Conservation (phyloP, 2,797 vertebrate species). For the Merluccius polli region DNA sequence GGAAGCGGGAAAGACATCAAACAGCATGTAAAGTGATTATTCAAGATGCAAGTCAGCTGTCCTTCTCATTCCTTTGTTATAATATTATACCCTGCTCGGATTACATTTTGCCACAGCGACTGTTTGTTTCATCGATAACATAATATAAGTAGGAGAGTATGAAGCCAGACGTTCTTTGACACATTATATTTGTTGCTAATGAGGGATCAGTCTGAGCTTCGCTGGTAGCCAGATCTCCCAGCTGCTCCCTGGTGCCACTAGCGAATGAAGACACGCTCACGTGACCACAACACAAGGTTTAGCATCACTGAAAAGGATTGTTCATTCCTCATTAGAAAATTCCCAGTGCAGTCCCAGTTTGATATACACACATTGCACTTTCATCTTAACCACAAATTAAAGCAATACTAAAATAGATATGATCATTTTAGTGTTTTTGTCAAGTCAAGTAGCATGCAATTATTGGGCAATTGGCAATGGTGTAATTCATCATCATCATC, state of each 20-base stretch:
- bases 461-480: background rate
- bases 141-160: conserved; percentile 35
- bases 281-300: background rate
- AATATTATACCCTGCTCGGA: conserved; percentile 10
- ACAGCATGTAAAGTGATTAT: background rate
- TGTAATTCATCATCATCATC: no score
- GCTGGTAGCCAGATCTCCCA: conserved; percentile 22
- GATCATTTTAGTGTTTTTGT: background rate
- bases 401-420: background rate
- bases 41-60: conserved; percentile 12
- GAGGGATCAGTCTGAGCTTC: conserved; percentile 39
- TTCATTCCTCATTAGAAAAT: background rate
- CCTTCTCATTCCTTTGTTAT: conserved; percentile 18
- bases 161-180: conserved; percentile 29
- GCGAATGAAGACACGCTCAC: background rate
- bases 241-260: conserved; percentile 30
- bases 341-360: background rate
- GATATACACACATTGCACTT: background rate
- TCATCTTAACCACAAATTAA: background rate
- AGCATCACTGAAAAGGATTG: background rate
- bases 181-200: conserved; percentile 42
- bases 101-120: conserved; percentile 28
- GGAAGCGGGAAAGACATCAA: background rate
- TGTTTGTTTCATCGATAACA: conserved; percentile 33
- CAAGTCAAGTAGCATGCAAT: background rate